phyloP scores from a whole-genome alignment of 2,113 vertebrate species.

The Rhabdomys dilectus region DNA sequence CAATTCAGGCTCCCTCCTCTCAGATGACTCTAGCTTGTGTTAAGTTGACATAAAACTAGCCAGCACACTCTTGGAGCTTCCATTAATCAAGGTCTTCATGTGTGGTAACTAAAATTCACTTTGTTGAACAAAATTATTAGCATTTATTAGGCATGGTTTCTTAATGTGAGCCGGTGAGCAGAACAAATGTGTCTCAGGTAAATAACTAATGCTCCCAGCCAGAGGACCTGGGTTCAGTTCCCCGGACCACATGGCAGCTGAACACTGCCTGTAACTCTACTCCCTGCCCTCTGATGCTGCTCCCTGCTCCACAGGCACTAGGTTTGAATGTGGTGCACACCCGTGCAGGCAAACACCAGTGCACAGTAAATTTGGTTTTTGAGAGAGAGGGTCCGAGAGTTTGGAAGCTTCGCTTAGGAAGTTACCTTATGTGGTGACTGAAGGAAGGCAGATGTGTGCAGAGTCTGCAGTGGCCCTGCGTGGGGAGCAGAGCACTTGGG shows the following conservation, averaged over 20 bases:
- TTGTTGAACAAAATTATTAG: neutral
- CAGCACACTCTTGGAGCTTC: neutral
- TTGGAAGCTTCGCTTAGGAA: neutral
- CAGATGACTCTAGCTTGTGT: neutral
- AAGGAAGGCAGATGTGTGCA: neutral
- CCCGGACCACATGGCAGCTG: neutral
- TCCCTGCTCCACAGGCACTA: neutral
- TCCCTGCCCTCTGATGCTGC: neutral
- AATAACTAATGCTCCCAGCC: neutral
- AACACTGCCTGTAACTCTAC: neutral
- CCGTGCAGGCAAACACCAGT: neutral
- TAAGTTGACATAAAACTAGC: neutral
- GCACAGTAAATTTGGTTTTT: neutral
- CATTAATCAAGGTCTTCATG: neutral
- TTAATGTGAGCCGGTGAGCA: neutral
- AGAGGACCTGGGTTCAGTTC: neutral
- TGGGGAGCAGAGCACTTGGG: neutral
- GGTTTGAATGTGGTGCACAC: neutral
- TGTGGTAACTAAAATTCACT: slow-evolving; percentile 25
- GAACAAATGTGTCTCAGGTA: neutral
- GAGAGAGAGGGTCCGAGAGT: neutral
- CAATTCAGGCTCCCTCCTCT: neutral
- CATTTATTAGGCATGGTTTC: neutral
- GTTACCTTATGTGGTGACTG: neutral
- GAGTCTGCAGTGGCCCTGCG: neutral